Conservation (phyloP, 2,113 vertebrate species). For the Megaptera novaeangliae region DNA sequence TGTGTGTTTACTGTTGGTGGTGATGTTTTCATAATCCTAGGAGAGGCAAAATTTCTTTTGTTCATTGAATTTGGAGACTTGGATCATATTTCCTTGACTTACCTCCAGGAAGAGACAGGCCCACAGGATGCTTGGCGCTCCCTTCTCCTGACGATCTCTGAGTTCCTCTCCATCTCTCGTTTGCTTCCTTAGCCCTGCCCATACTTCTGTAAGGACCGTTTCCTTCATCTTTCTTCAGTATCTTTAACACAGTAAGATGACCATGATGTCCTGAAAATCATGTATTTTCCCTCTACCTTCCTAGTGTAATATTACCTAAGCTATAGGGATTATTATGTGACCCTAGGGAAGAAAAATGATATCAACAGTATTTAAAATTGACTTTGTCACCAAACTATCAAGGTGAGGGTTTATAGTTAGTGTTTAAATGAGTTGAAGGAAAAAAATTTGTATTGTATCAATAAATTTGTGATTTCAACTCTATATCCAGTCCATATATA, state of each 20-base stretch:
- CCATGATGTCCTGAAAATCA: neutral
- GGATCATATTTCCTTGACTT: neutral
- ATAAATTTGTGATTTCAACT: neutral
- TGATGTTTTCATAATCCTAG: neutral
- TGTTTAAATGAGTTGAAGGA: neutral
- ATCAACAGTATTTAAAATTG: neutral
- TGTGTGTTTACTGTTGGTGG: neutral
- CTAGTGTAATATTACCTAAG: neutral
- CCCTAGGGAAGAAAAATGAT: neutral
- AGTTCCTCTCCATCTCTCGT: too few species aligned
- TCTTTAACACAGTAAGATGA: neutral
- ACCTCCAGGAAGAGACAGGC: neutral
- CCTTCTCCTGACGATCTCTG: fast-evolving
- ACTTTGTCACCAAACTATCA: neutral
- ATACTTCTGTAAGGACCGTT: neutral
- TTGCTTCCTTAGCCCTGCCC: neutral
- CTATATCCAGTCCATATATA: neutral
- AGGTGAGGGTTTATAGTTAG: neutral
- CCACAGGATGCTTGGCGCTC: neutral
- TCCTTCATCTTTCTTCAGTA: neutral
- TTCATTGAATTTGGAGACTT: neutral
- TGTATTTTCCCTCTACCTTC: neutral
- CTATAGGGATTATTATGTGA: neutral
- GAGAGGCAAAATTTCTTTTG: neutral
- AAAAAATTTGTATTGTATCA: neutral